Conservation (phyloP, 2,888 invertebrate species). For the Nephrotoma guestfalica region DNA sequence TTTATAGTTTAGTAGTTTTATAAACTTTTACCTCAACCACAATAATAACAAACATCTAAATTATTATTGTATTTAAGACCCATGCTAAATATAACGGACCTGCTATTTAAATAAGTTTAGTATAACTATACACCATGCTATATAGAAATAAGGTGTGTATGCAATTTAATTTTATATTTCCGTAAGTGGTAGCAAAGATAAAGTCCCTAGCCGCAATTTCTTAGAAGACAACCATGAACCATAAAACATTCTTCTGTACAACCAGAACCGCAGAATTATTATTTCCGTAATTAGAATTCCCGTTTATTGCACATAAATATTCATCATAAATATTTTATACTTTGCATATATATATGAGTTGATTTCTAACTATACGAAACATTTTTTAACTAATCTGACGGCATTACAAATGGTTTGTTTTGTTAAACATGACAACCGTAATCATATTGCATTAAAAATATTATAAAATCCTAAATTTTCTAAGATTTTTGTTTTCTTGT, state of each 20-base stretch:
- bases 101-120: neutral
- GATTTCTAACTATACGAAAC: too few species aligned
- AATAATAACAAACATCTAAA: neutral
- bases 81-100: neutral
- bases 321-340: too few species aligned
- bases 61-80: neutral
- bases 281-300: neutral
- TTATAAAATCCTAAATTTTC: neutral
- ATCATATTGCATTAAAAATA: neutral
- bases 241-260: neutral
- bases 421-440: neutral
- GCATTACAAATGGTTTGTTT: neutral
- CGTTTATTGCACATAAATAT: neutral
- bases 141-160: neutral
- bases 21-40: neutral
- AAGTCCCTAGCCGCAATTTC: neutral
- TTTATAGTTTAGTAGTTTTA: neutral
- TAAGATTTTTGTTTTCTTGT: neutral
- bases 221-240: neutral
- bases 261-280: neutral
- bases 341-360: neutral
- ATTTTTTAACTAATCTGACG: neutral
- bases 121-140: neutral
- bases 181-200: neutral
- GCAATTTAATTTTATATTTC: neutral